Conservation (phyloP, 2,113 vertebrate genomes). For the Polypterus senegalus region DNA sequence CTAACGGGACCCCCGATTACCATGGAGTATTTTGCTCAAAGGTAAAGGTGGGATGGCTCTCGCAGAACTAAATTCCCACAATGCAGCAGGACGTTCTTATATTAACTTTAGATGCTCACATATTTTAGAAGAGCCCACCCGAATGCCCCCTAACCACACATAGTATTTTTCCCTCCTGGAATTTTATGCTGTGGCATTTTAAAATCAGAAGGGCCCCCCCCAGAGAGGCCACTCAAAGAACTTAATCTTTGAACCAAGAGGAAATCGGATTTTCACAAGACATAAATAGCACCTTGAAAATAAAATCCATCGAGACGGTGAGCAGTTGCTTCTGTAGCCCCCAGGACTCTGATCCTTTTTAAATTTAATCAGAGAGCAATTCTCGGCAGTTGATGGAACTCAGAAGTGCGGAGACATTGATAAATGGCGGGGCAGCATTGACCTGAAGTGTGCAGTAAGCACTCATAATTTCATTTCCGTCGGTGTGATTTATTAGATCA, state of each 20-base stretch:
- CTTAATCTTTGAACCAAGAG: background rate
- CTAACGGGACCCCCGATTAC: too few species aligned
- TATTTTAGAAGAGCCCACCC: too few species aligned
- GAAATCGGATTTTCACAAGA: constrained; percentile 1
- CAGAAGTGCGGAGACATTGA: background rate
- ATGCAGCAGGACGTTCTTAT: too few species aligned
- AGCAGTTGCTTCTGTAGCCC: constrained; percentile 5
- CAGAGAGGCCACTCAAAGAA: constrained; percentile 1
- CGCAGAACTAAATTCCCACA: too few species aligned
- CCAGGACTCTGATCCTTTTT: background rate
- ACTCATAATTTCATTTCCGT: constrained; percentile 6
- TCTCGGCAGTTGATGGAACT: background rate
- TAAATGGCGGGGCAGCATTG: background rate
- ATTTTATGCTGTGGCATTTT: background rate
- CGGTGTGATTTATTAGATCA: constrained; percentile 16
- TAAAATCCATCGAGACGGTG: background rate
- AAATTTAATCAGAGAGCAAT: constrained; percentile 11
- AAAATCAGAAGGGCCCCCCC: background rate
- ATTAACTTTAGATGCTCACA: too few species aligned
- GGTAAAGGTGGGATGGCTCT: too few species aligned
- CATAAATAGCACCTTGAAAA: constrained; percentile 1
- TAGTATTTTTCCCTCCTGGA: too few species aligned
- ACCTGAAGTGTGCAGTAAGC: constrained; percentile 3
- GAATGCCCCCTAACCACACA: too few species aligned
- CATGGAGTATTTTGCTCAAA: too few species aligned